Evolutionary conservation across 1,140 invertebrate genomes (phyloP).

Genomic region (Latrodectus geometricus): DNA sequence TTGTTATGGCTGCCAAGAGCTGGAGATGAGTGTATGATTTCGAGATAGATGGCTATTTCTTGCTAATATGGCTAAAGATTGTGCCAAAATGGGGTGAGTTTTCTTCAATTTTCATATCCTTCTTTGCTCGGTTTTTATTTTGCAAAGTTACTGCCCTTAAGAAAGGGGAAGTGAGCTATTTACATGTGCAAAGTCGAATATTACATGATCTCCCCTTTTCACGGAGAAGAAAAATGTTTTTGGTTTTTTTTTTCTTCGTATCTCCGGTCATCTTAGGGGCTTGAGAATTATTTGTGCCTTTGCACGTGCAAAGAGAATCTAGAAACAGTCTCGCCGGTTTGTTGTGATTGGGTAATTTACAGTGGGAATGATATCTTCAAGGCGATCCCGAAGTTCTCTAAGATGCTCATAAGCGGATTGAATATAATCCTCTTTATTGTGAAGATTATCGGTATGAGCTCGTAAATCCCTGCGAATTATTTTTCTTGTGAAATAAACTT

Average conservation of each 20-base stretch:
- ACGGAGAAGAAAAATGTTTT: conserved; percentile 18
- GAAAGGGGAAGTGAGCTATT: background rate
- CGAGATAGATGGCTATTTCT: conserved; percentile 60
- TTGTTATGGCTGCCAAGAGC: conserved; percentile 59
- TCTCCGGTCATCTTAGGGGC: background rate
- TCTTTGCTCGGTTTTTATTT: background rate
- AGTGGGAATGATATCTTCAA: too few relatives aligned
- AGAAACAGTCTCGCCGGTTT: background rate
- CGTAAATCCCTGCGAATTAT: too few relatives aligned
- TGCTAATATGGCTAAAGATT: conserved; percentile 61
- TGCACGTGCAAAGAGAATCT: conserved; percentile 24
- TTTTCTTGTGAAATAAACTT: too few relatives aligned
- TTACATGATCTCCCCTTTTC: background rate
- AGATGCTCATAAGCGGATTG: too few relatives aligned
- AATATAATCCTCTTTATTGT: too few relatives aligned
- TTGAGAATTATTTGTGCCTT: background rate
- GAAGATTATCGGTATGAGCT: too few relatives aligned
- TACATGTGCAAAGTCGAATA: conserved; percentile 54
- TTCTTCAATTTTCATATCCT: conserved; percentile 14
- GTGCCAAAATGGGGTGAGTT: conserved; percentile 62
- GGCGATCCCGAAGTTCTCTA: too few relatives aligned
- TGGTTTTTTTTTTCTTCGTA: background rate
- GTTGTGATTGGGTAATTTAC: background rate
- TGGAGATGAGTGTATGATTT: conserved; percentile 57
- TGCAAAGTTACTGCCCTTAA: background rate